phyloP scores from a whole-genome alignment of 2,113 vertebrate genomes.

The Falco punctatus region DNA sequence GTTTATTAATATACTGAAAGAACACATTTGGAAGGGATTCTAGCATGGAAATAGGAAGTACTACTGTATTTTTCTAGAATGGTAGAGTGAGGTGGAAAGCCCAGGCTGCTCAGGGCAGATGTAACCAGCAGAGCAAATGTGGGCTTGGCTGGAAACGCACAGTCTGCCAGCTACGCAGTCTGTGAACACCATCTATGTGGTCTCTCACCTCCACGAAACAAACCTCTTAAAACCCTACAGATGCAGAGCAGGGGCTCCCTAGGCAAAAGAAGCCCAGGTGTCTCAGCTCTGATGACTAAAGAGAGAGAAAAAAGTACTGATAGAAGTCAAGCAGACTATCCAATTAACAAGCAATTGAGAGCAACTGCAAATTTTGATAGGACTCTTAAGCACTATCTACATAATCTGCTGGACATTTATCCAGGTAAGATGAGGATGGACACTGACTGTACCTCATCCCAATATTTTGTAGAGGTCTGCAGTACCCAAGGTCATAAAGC shows the following conservation, averaged over 20 bases:
- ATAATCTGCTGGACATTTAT: neutral
- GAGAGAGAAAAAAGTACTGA: too few relatives aligned
- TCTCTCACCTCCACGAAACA: neutral
- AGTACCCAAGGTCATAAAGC: neutral
- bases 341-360: neutral
- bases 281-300: neutral
- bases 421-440: neutral
- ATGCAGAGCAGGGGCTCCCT: neutral
- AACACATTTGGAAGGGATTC: neutral
- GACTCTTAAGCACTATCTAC: neutral
- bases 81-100: neutral
- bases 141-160: neutral
- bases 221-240: neutral
- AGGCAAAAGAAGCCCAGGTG: neutral
- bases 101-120: neutral
- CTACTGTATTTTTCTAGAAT: neutral
- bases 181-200: rapidly evolving
- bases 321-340: neutral
- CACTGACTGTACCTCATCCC: neutral
- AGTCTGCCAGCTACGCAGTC: neutral
- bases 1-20: neutral
- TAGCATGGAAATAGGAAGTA: neutral
- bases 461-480: neutral
- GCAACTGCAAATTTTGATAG: neutral
- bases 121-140: neutral